A percentile compares a stretch with the other conserved stretches of the same genome.
These are phyloP conservation scores for Psettodes erumei DNA, from an alignment of 2,113 vertebrate species.

Conservation along the genomic window DNA sequence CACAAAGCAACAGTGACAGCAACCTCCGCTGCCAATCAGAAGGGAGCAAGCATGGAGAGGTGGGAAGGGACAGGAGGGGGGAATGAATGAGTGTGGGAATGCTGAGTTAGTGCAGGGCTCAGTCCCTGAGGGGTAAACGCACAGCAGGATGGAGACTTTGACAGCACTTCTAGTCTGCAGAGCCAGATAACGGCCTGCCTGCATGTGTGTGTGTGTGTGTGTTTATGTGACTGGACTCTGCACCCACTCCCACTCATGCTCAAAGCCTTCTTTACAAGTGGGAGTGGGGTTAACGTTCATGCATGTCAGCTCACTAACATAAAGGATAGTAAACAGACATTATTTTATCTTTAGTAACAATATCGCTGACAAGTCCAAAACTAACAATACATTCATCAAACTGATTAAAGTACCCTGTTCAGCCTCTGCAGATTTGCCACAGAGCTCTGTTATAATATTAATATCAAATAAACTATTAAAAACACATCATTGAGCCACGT, in stretches of 20 bases:
- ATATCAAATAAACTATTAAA: no score
- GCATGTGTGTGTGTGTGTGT: constrained; percentile 29
- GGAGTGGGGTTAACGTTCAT: constrained; percentile 9
- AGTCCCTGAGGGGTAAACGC: constrained; percentile 45
- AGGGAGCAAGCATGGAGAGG: constrained; percentile 36
- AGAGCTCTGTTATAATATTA: no score
- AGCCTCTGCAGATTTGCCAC: no score
- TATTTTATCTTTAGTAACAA: constrained; percentile 1
- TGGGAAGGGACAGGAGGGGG: background rate
- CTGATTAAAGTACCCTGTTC: no score
- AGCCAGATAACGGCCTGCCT: constrained; percentile 51
- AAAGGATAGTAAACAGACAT: background rate
- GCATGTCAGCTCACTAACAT: background rate
- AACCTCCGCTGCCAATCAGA: constrained; percentile 44
- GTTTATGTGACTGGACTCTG: constrained; percentile 34
- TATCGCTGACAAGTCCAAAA: background rate
- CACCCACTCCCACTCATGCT: constrained; percentile 19
- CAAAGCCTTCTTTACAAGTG: constrained; percentile 21
- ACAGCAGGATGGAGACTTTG: constrained; percentile 38
- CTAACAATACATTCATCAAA: background rate
- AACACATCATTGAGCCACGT: no score
- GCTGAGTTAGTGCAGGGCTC: constrained; percentile 46
- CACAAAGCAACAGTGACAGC: constrained; percentile 30
- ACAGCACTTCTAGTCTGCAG: constrained; percentile 47
- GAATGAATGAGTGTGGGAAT: constrained; percentile 45